These are phyloP conservation scores for Oreohelix idahoensis DNA, from an alignment of 1,140 invertebrate genomes.

Conservation along the genomic window DNA sequence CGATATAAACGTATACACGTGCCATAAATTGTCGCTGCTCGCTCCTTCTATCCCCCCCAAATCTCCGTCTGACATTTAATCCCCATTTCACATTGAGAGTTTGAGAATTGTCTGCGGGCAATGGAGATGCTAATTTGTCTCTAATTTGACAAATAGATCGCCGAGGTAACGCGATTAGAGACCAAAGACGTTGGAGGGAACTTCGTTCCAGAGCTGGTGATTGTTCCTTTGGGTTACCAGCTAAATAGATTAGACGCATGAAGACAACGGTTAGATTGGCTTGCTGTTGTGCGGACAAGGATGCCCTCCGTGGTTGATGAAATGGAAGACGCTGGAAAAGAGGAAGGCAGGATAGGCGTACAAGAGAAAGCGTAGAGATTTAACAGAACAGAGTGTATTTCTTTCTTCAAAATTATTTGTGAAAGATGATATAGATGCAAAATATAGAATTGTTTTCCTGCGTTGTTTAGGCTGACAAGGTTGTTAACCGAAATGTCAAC, in stretches of 20 bases:
- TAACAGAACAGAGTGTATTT: too few relatives aligned
- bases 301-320: not conserved
- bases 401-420: too few relatives aligned
- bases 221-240: not conserved
- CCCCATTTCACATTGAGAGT: not conserved
- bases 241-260: conserved; percentile 3
- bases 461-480: too few relatives aligned
- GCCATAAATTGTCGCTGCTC: not conserved
- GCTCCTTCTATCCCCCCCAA: not conserved
- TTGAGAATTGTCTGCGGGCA: not conserved
- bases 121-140: conserved; percentile 11
- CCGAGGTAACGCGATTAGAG: conserved; percentile 8
- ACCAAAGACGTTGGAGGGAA: not conserved
- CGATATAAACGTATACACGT: not conserved
- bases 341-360: too few relatives aligned
- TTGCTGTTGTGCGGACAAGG: not conserved
- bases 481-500: too few relatives aligned
- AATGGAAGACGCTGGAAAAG: not conserved
- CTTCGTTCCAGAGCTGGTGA: not conserved
- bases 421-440: too few relatives aligned
- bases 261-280: conserved; percentile 11
- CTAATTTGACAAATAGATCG: conserved; percentile 34
- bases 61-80: not conserved
- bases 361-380: too few relatives aligned
- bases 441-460: too few relatives aligned